These are phyloP conservation scores for Aix galericulata DNA, from an alignment of 2,113 vertebrate genomes.

Conservation along the genomic window DNA sequence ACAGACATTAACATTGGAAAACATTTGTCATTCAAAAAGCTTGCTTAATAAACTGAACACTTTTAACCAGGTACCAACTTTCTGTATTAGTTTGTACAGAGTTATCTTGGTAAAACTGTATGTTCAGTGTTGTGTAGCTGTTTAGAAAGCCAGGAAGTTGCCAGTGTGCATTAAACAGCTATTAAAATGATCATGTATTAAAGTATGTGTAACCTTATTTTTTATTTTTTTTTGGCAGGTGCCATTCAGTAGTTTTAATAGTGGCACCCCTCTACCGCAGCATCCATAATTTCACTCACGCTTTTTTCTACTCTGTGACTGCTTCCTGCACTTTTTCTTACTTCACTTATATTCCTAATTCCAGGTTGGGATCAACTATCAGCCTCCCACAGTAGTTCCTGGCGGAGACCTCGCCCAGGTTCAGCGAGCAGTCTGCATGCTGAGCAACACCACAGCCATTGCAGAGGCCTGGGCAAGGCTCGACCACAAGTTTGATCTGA, in stretches of 20 bases:
- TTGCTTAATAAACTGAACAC: neutral
- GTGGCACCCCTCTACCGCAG: neutral
- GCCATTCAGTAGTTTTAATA: neutral
- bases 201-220: neutral
- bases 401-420: constrained; percentile 80
- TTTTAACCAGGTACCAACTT: neutral
- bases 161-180: neutral
- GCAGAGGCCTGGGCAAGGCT: constrained; percentile 83
- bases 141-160: neutral
- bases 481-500: constrained; percentile 83
- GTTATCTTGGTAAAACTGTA: neutral
- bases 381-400: constrained; percentile 79
- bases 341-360: neutral
- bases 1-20: neutral
- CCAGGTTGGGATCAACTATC: constrained; percentile 85
- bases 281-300: neutral
- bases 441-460: constrained; percentile 83
- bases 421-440: constrained; percentile 82
- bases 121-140: neutral
- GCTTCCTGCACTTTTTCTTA: neutral
- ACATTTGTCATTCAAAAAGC: neutral
- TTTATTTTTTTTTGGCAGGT: neutral
- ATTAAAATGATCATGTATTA: neutral
- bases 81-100: neutral
- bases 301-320: neutral